Evolutionary conservation across 2,797 vertebrate genomes (phyloP).

Genomic region (Protonibea diacanthus): DNA sequence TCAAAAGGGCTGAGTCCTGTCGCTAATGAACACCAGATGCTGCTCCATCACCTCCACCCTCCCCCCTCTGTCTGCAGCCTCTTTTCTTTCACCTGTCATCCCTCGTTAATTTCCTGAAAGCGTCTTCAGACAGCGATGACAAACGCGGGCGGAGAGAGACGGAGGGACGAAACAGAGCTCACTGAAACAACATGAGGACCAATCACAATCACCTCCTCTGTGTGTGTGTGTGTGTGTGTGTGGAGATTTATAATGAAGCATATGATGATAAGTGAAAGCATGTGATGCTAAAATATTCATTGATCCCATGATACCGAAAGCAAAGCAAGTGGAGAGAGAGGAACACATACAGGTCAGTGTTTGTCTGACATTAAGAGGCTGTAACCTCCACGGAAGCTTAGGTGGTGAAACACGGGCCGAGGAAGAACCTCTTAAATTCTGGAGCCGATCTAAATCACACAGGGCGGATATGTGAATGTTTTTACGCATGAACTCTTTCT

Average conservation of each 20-base stretch:
- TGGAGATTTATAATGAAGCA: neutral
- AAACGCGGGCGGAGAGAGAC: conserved; percentile 10
- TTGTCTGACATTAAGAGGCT: no score
- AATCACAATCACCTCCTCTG: neutral
- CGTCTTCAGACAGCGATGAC: conserved; percentile 33
- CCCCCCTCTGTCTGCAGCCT: neutral
- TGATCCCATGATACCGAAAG: neutral
- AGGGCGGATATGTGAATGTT: no score
- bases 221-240: conserved; percentile 8
- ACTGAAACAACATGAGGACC: conserved; percentile 21
- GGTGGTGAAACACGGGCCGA: no score
- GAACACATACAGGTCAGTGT: no score
- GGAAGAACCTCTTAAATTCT: no score
- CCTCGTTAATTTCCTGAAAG: conserved; percentile 60
- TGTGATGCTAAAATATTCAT: neutral
- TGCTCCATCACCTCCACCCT: neutral
- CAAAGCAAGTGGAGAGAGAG: neutral
- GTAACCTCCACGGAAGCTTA: no score
- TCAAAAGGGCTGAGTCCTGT: conserved; percentile 16
- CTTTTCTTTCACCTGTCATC: conserved; percentile 41
- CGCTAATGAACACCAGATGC: conserved; percentile 61
- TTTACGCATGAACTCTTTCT: no score
- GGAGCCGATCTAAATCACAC: no score
- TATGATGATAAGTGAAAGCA: neutral
- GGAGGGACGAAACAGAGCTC: conserved; percentile 4